These are phyloP conservation scores for Euglossa dilemma DNA, from an alignment of 1,140 invertebrate genomes.

Conservation along the genomic window DNA sequence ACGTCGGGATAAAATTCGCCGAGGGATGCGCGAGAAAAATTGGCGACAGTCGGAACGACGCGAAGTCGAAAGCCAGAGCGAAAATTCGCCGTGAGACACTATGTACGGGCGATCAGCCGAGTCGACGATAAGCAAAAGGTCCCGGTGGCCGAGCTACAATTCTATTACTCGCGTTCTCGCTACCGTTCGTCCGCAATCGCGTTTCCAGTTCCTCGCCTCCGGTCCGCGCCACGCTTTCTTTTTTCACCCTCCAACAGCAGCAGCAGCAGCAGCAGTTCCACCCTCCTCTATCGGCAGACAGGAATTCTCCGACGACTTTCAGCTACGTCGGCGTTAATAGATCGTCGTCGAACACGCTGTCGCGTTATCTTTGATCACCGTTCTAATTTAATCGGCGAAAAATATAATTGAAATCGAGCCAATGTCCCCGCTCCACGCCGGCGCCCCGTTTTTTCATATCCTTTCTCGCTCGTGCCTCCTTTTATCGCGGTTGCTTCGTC, in stretches of 20 bases:
- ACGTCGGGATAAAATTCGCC: no score
- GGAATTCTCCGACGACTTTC: slow-evolving; percentile 36
- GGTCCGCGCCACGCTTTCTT: slow-evolving; percentile 31
- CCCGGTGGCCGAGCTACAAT: slow-evolving; percentile 47
- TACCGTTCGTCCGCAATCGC: slow-evolving; percentile 48
- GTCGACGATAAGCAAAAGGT: slow-evolving; percentile 42
- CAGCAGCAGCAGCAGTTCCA: background rate
- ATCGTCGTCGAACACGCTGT: slow-evolving; percentile 30
- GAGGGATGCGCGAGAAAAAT: background rate
- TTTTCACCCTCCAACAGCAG: background rate
- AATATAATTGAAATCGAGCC: slow-evolving; percentile 48
- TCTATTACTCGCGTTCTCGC: slow-evolving; percentile 56
- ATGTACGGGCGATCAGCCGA: slow-evolving; percentile 20
- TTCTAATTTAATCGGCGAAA: slow-evolving; percentile 43
- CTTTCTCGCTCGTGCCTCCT: background rate
- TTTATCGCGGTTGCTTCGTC: background rate
- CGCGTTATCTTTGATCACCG: slow-evolving; percentile 36
- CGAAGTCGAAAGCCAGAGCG: no score
- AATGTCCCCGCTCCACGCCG: background rate
- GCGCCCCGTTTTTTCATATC: no score
- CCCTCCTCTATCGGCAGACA: background rate
- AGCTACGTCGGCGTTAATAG: slow-evolving; percentile 45
- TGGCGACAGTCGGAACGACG: background rate
- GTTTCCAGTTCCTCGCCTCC: slow-evolving; percentile 52
- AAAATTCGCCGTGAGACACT: background rate